A percentile compares a stretch with the other conserved stretches of the same genome.
These are phyloP conservation scores for Myiozetetes cayanensis DNA, from an alignment of 2,113 vertebrate genomes.

Conservation along the genomic window DNA sequence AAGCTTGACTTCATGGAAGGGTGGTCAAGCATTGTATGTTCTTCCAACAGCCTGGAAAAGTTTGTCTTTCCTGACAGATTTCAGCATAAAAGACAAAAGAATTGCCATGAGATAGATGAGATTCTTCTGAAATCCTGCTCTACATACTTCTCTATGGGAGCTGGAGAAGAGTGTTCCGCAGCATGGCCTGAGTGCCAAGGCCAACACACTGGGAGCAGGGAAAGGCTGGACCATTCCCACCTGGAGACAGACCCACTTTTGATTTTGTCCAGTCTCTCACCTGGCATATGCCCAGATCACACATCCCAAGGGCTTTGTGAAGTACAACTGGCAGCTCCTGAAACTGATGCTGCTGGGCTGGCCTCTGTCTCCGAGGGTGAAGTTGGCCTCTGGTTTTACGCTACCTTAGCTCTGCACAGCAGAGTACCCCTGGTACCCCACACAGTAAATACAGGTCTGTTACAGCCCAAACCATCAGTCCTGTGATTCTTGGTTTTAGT, in stretches of 20 bases:
- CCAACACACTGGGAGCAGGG: not conserved
- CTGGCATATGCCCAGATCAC: fast-evolving
- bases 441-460: not conserved
- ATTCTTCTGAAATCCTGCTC: not conserved
- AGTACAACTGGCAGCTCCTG: not conserved
- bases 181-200: not conserved
- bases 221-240: not conserved
- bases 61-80: not conserved
- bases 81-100: not conserved
- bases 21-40: not conserved
- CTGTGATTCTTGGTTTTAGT: not conserved
- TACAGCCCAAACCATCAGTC: not conserved
- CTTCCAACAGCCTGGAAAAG: not conserved
- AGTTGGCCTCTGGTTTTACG: not conserved
- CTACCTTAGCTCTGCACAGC: not conserved
- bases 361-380: not conserved
- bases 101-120: fast-evolving
- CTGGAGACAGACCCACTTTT: not conserved
- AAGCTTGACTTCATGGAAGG: not conserved
- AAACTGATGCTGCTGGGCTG: not conserved
- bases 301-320: not conserved
- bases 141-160: not conserved
- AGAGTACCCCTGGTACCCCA: not conserved
- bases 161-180: not conserved
- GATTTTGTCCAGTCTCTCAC: not conserved